phyloP scores from a whole-genome alignment of 2,797 vertebrate species.

The Scleropages formosus region DNA sequence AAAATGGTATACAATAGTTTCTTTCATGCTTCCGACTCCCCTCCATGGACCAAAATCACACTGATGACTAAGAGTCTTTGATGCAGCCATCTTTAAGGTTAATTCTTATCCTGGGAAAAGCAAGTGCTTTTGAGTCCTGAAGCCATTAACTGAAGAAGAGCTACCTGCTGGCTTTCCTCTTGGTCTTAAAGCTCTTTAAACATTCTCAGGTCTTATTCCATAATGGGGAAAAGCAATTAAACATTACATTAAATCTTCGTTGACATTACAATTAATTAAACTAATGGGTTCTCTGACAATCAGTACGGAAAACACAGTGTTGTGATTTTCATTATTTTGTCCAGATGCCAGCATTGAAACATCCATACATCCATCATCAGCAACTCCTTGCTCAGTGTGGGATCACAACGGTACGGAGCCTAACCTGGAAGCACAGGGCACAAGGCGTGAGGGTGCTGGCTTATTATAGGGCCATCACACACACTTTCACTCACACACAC shows the following conservation, averaged over 20 bases:
- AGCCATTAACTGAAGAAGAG: slow-evolving; percentile 3
- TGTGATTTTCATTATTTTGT: too few species aligned
- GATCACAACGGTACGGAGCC: too few species aligned
- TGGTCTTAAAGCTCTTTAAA: neutral
- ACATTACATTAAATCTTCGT: too few species aligned
- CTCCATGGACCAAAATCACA: neutral
- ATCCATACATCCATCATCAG: too few species aligned
- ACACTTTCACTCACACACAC: neutral
- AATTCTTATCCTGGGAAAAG: neutral
- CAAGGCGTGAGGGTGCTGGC: too few species aligned
- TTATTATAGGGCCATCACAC: neutral
- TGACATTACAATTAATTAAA: too few species aligned
- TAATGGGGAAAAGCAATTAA: too few species aligned
- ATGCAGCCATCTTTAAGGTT: neutral
- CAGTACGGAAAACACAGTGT: neutral
- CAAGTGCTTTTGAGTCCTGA: neutral
- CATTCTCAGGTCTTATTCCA: neutral
- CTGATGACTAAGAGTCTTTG: neutral
- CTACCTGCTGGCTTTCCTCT: neutral
- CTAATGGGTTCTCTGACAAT: too few species aligned
- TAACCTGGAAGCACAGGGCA: neutral
- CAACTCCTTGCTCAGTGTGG: too few species aligned
- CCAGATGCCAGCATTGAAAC: too few species aligned
- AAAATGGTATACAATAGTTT: neutral
- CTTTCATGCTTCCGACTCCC: neutral